Evolutionary conservation across 2,797 vertebrate genomes (phyloP).

Genomic region (Sitta carolinensis): DNA sequence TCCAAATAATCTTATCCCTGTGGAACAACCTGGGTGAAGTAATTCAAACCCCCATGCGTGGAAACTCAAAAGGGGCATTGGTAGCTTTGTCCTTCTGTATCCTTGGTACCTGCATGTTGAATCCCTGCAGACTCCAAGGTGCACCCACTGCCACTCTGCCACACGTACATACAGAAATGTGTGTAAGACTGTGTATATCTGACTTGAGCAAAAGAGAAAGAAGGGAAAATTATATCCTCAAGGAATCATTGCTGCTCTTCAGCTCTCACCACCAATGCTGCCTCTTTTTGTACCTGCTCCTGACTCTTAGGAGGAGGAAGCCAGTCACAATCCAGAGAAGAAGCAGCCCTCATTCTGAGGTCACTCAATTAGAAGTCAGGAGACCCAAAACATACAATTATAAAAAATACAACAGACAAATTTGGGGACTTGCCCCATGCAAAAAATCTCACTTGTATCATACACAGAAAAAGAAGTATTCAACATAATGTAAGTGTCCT

Average conservation of each 20-base stretch:
- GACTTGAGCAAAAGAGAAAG: not conserved
- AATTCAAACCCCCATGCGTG: accelerated
- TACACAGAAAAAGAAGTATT: not conserved
- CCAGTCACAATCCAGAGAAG: not conserved
- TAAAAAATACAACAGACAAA: not conserved
- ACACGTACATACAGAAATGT: not conserved
- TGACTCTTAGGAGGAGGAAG: not conserved
- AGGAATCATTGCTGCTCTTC: not conserved
- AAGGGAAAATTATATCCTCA: not conserved
- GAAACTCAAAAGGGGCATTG: not conserved
- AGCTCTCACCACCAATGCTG: not conserved
- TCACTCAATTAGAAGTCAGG: not conserved
- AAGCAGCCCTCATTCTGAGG: not conserved
- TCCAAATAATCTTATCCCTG: not conserved
- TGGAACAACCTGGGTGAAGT: not conserved
- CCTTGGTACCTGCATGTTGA: not conserved
- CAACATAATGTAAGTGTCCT: not conserved
- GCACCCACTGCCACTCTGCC: not conserved
- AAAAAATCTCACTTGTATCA: not conserved
- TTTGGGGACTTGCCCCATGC: not conserved
- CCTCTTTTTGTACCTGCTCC: not conserved
- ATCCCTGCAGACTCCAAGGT: not conserved
- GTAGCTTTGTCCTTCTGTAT: accelerated
- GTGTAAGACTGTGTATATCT: not conserved
- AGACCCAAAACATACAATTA: not conserved